phyloP scores from a whole-genome alignment of 2,113 vertebrate species.

The Tringa solitaria region DNA sequence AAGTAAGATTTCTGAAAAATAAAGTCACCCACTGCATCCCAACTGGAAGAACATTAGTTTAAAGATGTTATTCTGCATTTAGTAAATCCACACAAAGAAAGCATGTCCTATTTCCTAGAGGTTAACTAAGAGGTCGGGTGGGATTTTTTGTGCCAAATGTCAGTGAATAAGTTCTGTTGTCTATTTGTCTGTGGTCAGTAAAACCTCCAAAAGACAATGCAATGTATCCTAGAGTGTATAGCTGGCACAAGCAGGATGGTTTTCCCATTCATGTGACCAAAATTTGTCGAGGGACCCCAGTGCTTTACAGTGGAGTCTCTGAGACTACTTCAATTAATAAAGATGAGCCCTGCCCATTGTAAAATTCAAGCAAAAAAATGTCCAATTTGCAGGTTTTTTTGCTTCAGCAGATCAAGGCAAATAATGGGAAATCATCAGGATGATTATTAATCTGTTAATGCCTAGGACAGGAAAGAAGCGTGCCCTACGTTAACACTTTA shows the following conservation, averaged over 20 bases:
- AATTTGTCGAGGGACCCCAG: background rate
- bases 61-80: background rate
- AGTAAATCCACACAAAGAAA: background rate
- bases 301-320: fast-evolving
- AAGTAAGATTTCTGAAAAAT: background rate
- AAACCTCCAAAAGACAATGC: too few species aligned
- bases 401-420: background rate
- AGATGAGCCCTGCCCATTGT: background rate
- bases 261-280: background rate
- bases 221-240: background rate
- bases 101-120: fast-evolving
- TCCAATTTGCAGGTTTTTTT: background rate
- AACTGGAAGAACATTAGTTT: background rate
- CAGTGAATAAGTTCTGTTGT: background rate
- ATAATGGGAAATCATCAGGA: fast-evolving
- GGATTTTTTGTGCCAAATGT: background rate
- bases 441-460: background rate
- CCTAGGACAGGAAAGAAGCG: background rate
- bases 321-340: background rate
- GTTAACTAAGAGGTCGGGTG: background rate
- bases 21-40: background rate
- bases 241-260: background rate
- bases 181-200: too few species aligned
- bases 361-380: background rate
- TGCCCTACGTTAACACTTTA: background rate